Conservation (phyloP, 2,113 vertebrate species). For the Daubentonia madagascariensis region DNA sequence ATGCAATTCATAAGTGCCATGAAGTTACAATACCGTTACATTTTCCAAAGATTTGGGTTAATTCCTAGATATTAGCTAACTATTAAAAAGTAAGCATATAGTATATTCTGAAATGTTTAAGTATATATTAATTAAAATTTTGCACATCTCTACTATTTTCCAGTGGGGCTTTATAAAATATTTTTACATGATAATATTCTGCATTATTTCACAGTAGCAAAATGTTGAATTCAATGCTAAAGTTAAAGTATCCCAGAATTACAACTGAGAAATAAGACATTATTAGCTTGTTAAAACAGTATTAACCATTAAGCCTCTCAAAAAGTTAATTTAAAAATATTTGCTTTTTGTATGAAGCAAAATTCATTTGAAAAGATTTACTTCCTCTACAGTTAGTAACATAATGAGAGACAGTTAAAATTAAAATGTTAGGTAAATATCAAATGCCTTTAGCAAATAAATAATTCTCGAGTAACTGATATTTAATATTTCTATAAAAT, state of each 20-base stretch:
- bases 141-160: not conserved
- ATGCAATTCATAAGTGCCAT: not conserved
- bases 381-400: not conserved
- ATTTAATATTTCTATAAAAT: slow-evolving; percentile 40
- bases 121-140: not conserved
- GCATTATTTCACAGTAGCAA: not conserved
- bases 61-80: not conserved
- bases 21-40: not conserved
- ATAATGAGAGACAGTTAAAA: slow-evolving; percentile 28
- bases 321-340: slow-evolving; percentile 50
- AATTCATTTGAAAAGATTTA: slow-evolving; percentile 40
- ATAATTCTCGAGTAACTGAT: slow-evolving; percentile 6
- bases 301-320: not conserved
- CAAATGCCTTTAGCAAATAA: slow-evolving; percentile 22
- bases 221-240: slow-evolving; percentile 1
- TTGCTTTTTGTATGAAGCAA: slow-evolving; percentile 11
- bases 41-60: not conserved
- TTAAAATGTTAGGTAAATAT: slow-evolving; percentile 41
- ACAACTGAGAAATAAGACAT: not conserved
- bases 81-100: not conserved
- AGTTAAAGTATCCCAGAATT: not conserved
- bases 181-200: slow-evolving; percentile 11
- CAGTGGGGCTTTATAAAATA: not conserved
- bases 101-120: not conserved
- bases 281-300: not conserved